Conservation (phyloP, 1,140 invertebrate genomes). For the Caenorhabditis briggsae region DNA sequence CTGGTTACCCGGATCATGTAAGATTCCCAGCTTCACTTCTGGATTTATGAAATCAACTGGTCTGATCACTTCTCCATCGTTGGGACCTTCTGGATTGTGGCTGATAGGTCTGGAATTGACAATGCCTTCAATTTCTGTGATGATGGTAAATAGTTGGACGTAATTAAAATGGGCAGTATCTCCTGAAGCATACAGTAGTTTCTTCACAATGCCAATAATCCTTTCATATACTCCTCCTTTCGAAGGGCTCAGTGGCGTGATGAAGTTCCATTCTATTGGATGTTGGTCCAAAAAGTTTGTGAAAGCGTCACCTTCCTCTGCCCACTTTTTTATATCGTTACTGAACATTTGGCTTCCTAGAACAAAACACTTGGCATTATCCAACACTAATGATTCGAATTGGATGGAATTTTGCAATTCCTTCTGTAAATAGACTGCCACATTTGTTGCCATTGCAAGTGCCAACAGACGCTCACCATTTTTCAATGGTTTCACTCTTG, state of each 20-base stretch:
- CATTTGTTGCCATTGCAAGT: no score
- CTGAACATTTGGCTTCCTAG: slow-evolving; percentile 12
- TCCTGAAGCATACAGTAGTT: neutral
- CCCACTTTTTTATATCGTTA: neutral
- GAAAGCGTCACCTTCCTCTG: neutral
- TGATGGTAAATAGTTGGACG: neutral
- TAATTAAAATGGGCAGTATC: neutral
- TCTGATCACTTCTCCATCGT: neutral
- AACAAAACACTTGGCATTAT: slow-evolving; percentile 58
- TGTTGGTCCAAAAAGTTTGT: neutral
- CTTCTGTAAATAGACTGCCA: no score
- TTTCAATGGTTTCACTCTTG: no score
- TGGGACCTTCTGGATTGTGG: no score
- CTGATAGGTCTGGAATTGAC: no score
- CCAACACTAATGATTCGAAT: slow-evolving; percentile 56
- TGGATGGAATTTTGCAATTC: no score
- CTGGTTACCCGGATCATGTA: neutral
- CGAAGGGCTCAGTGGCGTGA: no score
- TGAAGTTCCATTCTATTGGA: neutral
- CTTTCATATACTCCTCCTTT: no score
- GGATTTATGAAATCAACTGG: neutral
- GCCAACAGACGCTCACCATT: no score
- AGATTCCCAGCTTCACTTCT: neutral
- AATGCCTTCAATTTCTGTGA: no score
- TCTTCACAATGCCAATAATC: neutral